A percentile compares a stretch with the other conserved stretches of the same genome.
These are phyloP conservation scores for Habroteleia sp. DNA, from an alignment of 2,888 invertebrate species.

Conservation along the genomic window DNA sequence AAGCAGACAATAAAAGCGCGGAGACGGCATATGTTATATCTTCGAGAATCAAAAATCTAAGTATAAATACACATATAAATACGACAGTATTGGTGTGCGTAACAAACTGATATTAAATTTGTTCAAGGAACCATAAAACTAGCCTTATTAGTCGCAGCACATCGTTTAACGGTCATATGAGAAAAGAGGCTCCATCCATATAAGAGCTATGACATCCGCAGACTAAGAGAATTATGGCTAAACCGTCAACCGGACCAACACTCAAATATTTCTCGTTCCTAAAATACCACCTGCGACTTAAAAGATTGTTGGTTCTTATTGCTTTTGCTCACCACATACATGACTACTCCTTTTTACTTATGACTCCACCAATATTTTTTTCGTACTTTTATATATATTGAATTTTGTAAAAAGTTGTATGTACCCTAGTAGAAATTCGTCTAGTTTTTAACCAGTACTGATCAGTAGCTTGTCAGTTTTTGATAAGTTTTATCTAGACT, in stretches of 20 bases:
- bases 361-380: constrained; percentile 42
- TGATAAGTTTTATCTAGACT: too few species aligned
- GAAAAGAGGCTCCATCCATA: constrained; percentile 61
- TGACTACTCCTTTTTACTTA: constrained; percentile 49
- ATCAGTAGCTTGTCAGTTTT: too few species aligned
- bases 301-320: constrained; percentile 57
- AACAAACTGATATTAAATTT: constrained; percentile 62
- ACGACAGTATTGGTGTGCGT: constrained; percentile 36
- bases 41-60: constrained; percentile 46
- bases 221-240: constrained; percentile 44
- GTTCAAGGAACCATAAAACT: constrained; percentile 63
- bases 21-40: constrained; percentile 59
- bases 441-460: too few species aligned
- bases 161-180: constrained; percentile 61
- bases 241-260: constrained; percentile 46
- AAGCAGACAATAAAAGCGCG: constrained; percentile 58
- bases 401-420: too few species aligned
- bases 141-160: constrained; percentile 64
- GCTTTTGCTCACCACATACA: constrained; percentile 52
- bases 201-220: constrained; percentile 52
- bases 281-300: constrained; percentile 61
- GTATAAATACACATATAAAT: constrained; percentile 52
- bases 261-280: constrained; percentile 59
- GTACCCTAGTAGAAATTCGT: too few species aligned
- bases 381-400: constrained; percentile 23